A percentile compares a stretch with the other conserved stretches of the same genome.
phyloP scores from a whole-genome alignment of 2,113 vertebrate genomes.

The Pleuronectes platessa region DNA sequence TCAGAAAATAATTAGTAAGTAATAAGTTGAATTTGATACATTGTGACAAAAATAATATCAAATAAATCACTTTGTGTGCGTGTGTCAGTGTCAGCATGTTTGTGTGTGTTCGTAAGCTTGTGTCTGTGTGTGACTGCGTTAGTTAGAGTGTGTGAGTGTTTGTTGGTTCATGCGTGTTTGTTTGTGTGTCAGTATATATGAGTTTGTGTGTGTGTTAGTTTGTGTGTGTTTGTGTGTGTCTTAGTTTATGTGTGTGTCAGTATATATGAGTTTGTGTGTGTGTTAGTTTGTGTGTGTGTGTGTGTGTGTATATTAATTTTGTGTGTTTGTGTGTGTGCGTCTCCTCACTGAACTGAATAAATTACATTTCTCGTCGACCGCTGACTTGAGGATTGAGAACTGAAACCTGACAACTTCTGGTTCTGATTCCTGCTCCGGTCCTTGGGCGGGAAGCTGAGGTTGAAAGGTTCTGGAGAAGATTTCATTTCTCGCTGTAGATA shows the following conservation, averaged over 20 bases:
- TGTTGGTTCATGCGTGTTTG: background rate
- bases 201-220: background rate
- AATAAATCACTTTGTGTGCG: too few species aligned
- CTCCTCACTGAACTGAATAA: slow-evolving; percentile 20
- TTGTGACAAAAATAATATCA: too few species aligned
- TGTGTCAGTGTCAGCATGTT: background rate
- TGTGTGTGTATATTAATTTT: background rate
- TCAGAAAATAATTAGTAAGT: too few species aligned
- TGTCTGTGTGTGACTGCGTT: background rate
- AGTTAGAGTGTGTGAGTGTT: background rate
- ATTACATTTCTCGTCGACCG: slow-evolving; percentile 2
- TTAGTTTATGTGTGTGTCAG: background rate
- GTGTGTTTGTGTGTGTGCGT: slow-evolving; percentile 3
- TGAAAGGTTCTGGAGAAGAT: slow-evolving; percentile 10
- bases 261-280: background rate
- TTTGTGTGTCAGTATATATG: background rate
- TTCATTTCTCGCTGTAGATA: background rate
- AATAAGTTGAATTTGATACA: too few species aligned
- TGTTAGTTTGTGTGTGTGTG: background rate
- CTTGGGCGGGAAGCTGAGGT: slow-evolving; percentile 22
- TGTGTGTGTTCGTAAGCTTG: too few species aligned
- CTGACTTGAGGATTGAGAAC: slow-evolving; percentile 32
- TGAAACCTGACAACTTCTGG: slow-evolving; percentile 5
- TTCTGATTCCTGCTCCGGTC: slow-evolving; percentile 42
- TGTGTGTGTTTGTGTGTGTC: background rate